Percentiles rank a stretch among this genome's conserved stretches.
Evolutionary conservation across 1,140 invertebrate species (phyloP).

Genomic region (Drosophila littoralis): DNA sequence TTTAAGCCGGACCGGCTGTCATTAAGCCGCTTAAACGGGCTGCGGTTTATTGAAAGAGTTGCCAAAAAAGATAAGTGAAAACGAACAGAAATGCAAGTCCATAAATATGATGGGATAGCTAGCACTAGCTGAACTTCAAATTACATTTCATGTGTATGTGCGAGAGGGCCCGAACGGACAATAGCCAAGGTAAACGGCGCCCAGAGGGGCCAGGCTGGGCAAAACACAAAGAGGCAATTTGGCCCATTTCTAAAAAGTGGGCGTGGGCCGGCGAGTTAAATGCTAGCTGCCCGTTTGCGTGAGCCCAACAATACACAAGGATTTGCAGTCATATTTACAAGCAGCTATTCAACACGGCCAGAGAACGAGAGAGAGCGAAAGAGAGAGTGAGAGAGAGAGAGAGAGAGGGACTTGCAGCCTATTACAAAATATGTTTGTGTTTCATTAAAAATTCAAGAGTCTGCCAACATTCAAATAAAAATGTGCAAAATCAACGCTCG

Average conservation of each 20-base stretch:
- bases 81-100: neutral
- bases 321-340: conserved; percentile 43
- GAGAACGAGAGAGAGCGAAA: neutral
- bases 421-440: conserved; percentile 79
- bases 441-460: conserved; percentile 77
- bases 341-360: conserved; percentile 29
- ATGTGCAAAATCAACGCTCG: conserved; percentile 39
- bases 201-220: conserved; percentile 39
- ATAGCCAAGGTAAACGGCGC: conserved; percentile 43
- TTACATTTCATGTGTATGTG: conserved; percentile 13
- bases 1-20: conserved; percentile 19
- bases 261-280: conserved; percentile 48
- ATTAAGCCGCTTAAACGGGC: conserved; percentile 52
- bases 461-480: conserved; percentile 19
- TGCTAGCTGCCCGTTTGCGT: conserved; percentile 30
- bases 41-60: conserved; percentile 26
- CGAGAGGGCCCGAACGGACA: conserved; percentile 4
- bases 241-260: conserved; percentile 39
- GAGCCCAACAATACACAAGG: conserved; percentile 43
- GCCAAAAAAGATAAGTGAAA: conserved; percentile 22
- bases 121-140: conserved; percentile 4
- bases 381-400: conserved; percentile 12
- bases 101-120: neutral
- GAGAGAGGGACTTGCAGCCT: conserved; percentile 9
- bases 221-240: conserved; percentile 68